Evolutionary conservation across 2,797 vertebrate species (phyloP).

Genomic region (Notolabrus celidotus): DNA sequence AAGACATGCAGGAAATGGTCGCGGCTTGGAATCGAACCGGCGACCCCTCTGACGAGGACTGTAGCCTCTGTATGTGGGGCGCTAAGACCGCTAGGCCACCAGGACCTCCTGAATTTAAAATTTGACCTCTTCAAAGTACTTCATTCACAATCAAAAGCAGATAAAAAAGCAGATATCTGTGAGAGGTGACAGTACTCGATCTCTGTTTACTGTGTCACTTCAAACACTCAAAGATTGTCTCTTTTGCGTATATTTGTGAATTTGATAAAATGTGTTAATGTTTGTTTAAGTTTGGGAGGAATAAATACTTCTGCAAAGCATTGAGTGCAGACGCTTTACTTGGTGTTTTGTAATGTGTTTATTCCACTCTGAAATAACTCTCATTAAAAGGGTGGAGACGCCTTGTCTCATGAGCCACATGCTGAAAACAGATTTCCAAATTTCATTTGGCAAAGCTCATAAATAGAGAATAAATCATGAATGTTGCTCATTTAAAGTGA

Average conservation of each 20-base stretch:
- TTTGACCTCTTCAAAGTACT: too few species aligned
- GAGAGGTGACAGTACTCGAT: too few species aligned
- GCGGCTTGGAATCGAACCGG: too few species aligned
- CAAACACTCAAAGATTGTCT: too few species aligned
- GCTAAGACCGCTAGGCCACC: too few species aligned
- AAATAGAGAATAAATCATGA: conserved; percentile 39
- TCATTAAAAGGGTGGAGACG: conserved; percentile 54
- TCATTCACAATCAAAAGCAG: too few species aligned
- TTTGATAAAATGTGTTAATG: background rate
- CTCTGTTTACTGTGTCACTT: too few species aligned
- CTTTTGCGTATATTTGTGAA: background rate
- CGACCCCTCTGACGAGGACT: too few species aligned
- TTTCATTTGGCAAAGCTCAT: conserved; percentile 45
- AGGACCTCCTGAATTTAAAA: too few species aligned
- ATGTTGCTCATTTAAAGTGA: conserved; percentile 35
- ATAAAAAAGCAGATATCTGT: too few species aligned
- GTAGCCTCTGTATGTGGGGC: too few species aligned
- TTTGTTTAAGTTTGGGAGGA: background rate
- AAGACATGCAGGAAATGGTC: too few species aligned
- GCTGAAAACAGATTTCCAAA: conserved; percentile 42
- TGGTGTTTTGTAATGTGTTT: conserved; percentile 18
- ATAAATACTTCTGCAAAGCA: background rate
- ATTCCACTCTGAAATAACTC: conserved; percentile 22
- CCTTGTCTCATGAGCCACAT: conserved; percentile 23
- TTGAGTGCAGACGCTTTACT: background rate